Percentiles rank a stretch among this genome's conserved stretches.
phyloP scores from a whole-genome alignment of 2,797 vertebrate species.

The Perodicticus potto region DNA sequence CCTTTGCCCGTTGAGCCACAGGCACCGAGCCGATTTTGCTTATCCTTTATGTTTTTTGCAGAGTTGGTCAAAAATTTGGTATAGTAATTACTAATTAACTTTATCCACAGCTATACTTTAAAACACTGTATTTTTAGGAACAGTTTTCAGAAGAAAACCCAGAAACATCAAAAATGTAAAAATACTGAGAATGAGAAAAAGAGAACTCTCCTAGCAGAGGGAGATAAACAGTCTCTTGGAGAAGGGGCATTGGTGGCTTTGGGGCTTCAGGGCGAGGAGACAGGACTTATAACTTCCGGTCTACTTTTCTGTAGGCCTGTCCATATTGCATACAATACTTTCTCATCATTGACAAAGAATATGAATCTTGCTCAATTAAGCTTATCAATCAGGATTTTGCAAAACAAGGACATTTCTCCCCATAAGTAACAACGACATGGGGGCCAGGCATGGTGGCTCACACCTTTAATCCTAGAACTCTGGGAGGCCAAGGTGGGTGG shows the following conservation, averaged over 20 bases:
- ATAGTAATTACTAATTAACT: not conserved
- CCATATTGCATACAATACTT: not conserved
- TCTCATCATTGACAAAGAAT: not conserved
- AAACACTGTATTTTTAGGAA: not conserved
- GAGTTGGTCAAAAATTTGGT: not conserved
- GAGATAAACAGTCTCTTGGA: not conserved
- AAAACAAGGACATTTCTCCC: not conserved
- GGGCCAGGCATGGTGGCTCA: not conserved
- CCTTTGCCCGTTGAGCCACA: too few species aligned
- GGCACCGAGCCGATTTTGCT: too few species aligned
- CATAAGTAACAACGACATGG: not conserved
- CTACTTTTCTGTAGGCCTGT: not conserved
- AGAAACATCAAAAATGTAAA: not conserved
- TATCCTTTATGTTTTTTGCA: not conserved
- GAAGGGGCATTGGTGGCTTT: not conserved
- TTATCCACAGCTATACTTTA: not conserved
- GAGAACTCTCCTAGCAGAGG: not conserved
- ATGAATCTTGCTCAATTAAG: not conserved
- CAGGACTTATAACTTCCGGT: not conserved
- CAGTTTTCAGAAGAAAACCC: constrained; percentile 5
- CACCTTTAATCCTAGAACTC: too few species aligned
- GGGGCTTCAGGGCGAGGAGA: not conserved
- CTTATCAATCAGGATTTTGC: not conserved
- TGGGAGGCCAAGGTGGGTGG: too few species aligned
- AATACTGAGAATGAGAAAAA: not conserved